Evolutionary conservation across 2,797 vertebrate genomes (phyloP).

Genomic region (Sebastes diploproa): DNA sequence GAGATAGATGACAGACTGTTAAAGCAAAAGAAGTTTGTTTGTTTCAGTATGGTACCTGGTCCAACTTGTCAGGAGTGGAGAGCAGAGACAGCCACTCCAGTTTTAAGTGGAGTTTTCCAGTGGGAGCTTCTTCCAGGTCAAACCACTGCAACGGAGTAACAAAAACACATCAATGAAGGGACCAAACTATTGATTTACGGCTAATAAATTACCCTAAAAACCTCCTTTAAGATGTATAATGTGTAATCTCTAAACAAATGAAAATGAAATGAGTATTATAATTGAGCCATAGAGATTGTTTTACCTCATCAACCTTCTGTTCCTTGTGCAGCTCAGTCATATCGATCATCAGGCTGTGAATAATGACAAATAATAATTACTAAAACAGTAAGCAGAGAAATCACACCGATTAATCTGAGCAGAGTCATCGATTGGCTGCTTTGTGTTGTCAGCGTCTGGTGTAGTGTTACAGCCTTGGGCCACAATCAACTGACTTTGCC

Average conservation of each 20-base stretch:
- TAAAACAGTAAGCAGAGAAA: conserved; percentile 23
- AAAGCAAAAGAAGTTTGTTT: not conserved
- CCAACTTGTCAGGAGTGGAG: conserved; percentile 86
- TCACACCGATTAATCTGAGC: conserved; percentile 34
- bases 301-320: conserved; percentile 95
- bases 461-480: conserved; percentile 34
- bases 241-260: not conserved
- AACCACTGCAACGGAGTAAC: conserved; percentile 88
- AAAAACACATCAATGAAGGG: not conserved
- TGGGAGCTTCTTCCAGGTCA: conserved; percentile 90
- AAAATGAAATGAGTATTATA: not conserved
- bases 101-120: conserved; percentile 94
- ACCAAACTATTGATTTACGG: not conserved
- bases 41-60: conserved; percentile 83
- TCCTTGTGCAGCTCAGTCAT: conserved; percentile 93
- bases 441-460: conserved; percentile 6
- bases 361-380: conserved; percentile 43
- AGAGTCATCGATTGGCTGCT: conserved; percentile 39
- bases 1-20: not conserved
- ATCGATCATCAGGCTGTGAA: conserved; percentile 93
- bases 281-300: not conserved
- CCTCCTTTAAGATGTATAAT: not conserved
- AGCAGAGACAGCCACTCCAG: conserved; percentile 95
- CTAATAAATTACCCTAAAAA: not conserved
- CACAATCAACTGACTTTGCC: conserved; percentile 31